phyloP scores from a whole-genome alignment of 2,888 invertebrate species.

The Alviniconcha strummeri region DNA sequence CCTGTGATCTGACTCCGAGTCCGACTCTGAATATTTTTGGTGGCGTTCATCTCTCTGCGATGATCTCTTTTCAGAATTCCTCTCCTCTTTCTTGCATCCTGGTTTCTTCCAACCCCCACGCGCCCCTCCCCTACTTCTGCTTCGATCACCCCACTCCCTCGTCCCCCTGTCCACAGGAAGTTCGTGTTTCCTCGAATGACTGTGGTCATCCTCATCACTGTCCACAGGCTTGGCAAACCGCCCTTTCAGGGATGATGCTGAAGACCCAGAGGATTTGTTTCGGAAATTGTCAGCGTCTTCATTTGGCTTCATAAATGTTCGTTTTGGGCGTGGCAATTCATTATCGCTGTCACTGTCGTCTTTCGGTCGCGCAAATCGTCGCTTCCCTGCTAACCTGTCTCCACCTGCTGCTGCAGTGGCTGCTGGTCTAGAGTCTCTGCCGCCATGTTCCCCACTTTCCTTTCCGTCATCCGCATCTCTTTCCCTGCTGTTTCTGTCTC shows the following conservation, averaged over 20 bases:
- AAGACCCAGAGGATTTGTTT: background rate
- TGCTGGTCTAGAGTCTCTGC: background rate
- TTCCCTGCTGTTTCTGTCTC: background rate
- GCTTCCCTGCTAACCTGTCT: background rate
- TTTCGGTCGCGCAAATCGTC: constrained; percentile 22
- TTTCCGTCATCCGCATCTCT: background rate
- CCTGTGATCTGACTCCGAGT: background rate
- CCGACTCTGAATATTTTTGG: background rate
- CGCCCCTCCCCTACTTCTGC: constrained; percentile 6
- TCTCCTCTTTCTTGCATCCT: background rate
- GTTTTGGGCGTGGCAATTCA: constrained; percentile 17
- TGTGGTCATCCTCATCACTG: constrained; percentile 4
- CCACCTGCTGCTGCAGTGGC: background rate
- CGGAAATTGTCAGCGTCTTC: constrained; percentile 24
- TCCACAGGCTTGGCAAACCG: constrained; percentile 13
- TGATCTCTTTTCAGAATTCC: no score
- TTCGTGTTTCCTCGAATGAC: background rate
- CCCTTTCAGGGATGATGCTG: background rate
- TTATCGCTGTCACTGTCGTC: constrained; percentile 25
- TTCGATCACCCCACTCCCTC: background rate
- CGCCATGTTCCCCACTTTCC: constrained; percentile 23
- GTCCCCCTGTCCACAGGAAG: background rate
- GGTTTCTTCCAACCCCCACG: constrained; percentile 9
- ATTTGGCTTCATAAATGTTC: constrained; percentile 50
- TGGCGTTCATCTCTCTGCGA: background rate